Evolutionary conservation across 2,888 invertebrate species (phyloP).

Genomic region (Polylopha cassiicola): DNA sequence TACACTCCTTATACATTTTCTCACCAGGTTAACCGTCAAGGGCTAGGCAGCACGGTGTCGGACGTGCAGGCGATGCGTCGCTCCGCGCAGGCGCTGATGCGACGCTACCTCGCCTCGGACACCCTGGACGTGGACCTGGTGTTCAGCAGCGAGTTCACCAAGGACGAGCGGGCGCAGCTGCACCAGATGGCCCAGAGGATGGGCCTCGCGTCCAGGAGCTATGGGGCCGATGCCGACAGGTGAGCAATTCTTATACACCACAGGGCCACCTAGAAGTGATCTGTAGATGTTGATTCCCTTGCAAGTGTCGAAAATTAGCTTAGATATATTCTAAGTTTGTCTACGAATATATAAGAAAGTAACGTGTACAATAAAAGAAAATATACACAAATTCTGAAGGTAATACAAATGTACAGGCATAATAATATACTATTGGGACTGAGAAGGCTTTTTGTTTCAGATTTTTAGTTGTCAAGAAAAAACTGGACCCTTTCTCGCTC

Average conservation of each 20-base stretch:
- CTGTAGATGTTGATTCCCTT: too few species aligned
- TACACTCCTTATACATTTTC: background rate
- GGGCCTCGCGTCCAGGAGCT: conserved; percentile 69
- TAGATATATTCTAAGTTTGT: too few species aligned
- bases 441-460: too few species aligned
- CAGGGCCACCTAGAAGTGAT: too few species aligned
- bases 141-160: conserved; percentile 76
- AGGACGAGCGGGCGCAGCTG: conserved; percentile 79
- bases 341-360: too few species aligned
- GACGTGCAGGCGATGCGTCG: conserved; percentile 39
- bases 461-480: conserved; percentile 63
- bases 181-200: conserved; percentile 73
- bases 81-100: conserved; percentile 47
- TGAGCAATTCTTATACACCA: too few species aligned
- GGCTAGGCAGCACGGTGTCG: conserved; percentile 46
- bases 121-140: conserved; percentile 77
- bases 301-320: too few species aligned
- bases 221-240: conserved; percentile 63
- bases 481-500: conserved; percentile 55
- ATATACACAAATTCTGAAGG: too few species aligned
- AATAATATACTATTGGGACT: too few species aligned
- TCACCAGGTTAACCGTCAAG: conserved; percentile 56
- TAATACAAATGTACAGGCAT: too few species aligned
- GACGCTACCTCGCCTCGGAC: conserved; percentile 47
- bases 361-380: too few species aligned